A percentile compares a stretch with the other conserved stretches of the same genome.
phyloP scores from a whole-genome alignment of 1,140 invertebrate species.

The Drosophila subobscura region DNA sequence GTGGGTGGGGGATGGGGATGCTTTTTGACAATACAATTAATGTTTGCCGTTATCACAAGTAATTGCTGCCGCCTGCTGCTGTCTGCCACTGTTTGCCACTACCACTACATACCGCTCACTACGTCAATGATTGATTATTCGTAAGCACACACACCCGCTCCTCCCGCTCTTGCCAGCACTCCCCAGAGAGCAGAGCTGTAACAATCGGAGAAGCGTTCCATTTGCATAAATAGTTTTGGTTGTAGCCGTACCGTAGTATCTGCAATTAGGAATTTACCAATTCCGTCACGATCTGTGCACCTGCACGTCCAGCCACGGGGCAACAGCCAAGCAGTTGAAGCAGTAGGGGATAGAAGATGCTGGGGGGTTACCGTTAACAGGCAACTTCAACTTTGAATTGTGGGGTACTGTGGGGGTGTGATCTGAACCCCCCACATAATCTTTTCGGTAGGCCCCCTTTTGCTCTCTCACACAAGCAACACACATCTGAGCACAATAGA shows the following conservation, averaged over 20 bases:
- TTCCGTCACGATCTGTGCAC: conserved; percentile 71
- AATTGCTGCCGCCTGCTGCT: conserved; percentile 50
- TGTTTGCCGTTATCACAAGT: conserved; percentile 69
- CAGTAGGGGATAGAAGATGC: neutral
- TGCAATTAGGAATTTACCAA: conserved; percentile 63
- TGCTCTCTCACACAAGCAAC: too few species aligned
- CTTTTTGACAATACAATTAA: conserved; percentile 73
- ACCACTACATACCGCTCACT: conserved; percentile 31
- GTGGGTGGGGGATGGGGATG: conserved; percentile 16
- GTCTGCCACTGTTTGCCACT: conserved; percentile 18
- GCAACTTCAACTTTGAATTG: neutral
- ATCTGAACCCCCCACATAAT: neutral
- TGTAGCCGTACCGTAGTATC: conserved; percentile 7
- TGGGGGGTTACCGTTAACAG: neutral
- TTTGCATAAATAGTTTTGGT: conserved; percentile 50
- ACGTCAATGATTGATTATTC: conserved; percentile 40
- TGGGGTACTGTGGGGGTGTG: too few species aligned
- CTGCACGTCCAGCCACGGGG: conserved; percentile 21
- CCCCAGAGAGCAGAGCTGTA: conserved; percentile 35
- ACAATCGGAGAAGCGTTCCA: conserved; percentile 55
- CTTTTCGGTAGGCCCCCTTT: neutral
- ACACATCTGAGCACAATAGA: neutral
- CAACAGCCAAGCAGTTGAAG: neutral
- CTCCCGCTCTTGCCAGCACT: conserved; percentile 12
- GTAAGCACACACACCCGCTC: too few species aligned